Evolutionary conservation across 2,113 vertebrate genomes (phyloP), one percentile per base, ranked within the genome.

Genomic region (Corydoras sp.): DNA sequence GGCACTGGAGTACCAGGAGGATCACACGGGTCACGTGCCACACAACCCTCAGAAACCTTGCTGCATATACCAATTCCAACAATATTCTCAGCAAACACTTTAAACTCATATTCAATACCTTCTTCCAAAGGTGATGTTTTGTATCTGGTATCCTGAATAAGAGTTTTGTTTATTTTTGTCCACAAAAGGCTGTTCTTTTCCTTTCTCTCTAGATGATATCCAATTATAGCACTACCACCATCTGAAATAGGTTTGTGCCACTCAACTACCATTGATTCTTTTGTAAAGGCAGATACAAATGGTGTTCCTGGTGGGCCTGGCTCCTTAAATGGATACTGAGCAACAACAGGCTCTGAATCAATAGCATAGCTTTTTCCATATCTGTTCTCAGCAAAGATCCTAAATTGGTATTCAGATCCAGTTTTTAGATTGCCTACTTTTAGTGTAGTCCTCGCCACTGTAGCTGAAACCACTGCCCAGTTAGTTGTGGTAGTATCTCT

Each of bases 131-230:
- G 92, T 73, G 89, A 81, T 59, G 91, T 93, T 84, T 99, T 99
- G 82, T 90, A 98, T 76, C 86, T 88, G 15, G 94, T 95, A 67
- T 99, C 97, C 76, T 92, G 92, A 83, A 99, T 93, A 49, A 98
- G 89, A 71, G 87, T 93, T 86, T 95, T 98, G 83, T 98, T 98
- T 60, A 98, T 87, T 86, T 98, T 98, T 80, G 94, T 91, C 97
- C 97, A 99, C 13, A 98, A 88, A 78, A 99, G 98, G 76, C 97
- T 99, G 79, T 98, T 99, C 86, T 92, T 97, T 84, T 99, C 97
- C 79, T 99, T 99, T 74, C 88, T 91, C 75, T 99, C 97, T 65
- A 99, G 85, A 85, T 99, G 97, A 74, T 99, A 99, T 73, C 97
- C 97, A 80, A 98, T 77, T 76, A 99, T 87, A 74, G 76, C 88